phyloP scores from a whole-genome alignment of 2,113 vertebrate genomes.

The Periophthalmodon schlosseri region DNA sequence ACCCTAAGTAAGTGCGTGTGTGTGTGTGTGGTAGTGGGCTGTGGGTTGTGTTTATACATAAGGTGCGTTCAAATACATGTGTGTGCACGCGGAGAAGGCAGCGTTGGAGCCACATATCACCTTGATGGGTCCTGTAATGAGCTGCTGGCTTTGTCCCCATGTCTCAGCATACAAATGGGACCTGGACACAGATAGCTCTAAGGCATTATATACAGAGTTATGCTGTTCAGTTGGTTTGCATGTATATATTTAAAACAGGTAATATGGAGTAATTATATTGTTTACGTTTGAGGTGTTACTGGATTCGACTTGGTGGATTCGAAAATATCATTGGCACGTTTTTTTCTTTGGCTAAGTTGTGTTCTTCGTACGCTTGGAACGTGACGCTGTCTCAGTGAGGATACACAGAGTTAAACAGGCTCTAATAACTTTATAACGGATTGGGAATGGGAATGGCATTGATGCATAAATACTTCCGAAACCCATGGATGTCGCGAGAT shows the following conservation, averaged over 20 bases:
- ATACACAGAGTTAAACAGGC: too few relatives aligned
- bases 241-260: background rate
- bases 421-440: too few relatives aligned
- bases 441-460: too few relatives aligned
- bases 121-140: slow-evolving; percentile 60
- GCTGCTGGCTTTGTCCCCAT: slow-evolving; percentile 48
- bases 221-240: background rate
- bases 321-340: too few relatives aligned
- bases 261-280: too few relatives aligned
- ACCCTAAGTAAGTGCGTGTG: slow-evolving; percentile 41
- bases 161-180: slow-evolving; percentile 55
- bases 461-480: too few relatives aligned
- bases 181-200: background rate
- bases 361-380: too few relatives aligned
- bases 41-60: slow-evolving; percentile 10
- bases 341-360: too few relatives aligned
- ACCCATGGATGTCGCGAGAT: too few relatives aligned
- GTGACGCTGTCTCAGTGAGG: too few relatives aligned
- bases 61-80: slow-evolving; percentile 13
- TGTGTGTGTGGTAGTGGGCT: slow-evolving; percentile 42
- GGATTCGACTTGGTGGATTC: too few relatives aligned
- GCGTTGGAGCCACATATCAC: slow-evolving; percentile 50
- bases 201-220: background rate
- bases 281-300: too few relatives aligned
- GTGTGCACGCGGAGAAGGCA: slow-evolving; percentile 19